These are phyloP conservation scores for Temnothorax longispinosus DNA, from an alignment of 1,140 invertebrate genomes.

Conservation along the genomic window DNA sequence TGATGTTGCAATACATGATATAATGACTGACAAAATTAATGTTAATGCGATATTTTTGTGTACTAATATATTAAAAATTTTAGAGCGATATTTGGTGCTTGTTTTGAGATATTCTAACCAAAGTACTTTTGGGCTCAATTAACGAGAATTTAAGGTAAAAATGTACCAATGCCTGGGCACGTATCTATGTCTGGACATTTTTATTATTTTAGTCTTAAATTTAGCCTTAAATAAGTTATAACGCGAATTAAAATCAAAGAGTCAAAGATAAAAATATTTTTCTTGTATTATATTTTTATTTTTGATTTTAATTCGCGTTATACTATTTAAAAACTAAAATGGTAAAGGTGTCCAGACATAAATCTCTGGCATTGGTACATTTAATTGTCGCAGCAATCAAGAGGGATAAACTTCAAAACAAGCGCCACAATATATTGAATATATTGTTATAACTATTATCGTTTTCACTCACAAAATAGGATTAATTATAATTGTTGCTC, in stretches of 20 bases:
- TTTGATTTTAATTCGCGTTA: too few species aligned
- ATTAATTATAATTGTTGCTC: slow-evolving; percentile 67
- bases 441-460: slow-evolving; percentile 61
- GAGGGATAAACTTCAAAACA: neutral
- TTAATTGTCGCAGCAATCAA: neutral
- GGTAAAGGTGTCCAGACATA: too few species aligned
- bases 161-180: too few species aligned
- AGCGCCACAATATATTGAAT: slow-evolving; percentile 28
- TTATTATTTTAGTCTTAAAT: too few species aligned
- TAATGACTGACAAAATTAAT: slow-evolving; percentile 49
- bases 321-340: too few species aligned
- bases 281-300: too few species aligned
- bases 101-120: neutral
- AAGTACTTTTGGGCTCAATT: neutral
- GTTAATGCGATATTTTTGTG: slow-evolving; percentile 33
- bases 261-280: too few species aligned
- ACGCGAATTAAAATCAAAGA: too few species aligned
- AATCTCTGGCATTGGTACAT: too few species aligned
- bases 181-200: too few species aligned
- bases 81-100: slow-evolving; percentile 17
- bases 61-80: slow-evolving; percentile 34
- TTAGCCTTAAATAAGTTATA: too few species aligned
- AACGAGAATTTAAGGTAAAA: neutral
- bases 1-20: slow-evolving; percentile 15
- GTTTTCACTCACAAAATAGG: slow-evolving; percentile 64